These are phyloP conservation scores for Eueides isabella DNA, from an alignment of 1,140 invertebrate genomes.

Conservation along the genomic window DNA sequence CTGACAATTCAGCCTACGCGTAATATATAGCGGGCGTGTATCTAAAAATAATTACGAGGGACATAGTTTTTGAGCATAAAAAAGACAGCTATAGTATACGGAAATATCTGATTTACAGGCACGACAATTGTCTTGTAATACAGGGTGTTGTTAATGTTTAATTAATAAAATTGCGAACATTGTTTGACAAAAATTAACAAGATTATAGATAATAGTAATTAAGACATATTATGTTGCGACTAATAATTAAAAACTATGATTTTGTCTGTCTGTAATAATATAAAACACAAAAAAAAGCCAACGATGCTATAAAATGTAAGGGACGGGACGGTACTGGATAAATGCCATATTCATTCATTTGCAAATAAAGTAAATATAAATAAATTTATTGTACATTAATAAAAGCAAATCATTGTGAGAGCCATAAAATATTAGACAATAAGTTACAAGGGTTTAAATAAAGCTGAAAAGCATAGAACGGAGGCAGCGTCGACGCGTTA, in stretches of 20 bases:
- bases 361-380: constrained; percentile 33
- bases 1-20: constrained; percentile 76
- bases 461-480: constrained; percentile 61
- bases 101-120: constrained; percentile 75
- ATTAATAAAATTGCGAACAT: background rate
- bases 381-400: constrained; percentile 64
- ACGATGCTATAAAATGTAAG: background rate
- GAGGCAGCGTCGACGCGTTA: constrained; percentile 62
- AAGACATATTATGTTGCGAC: too few relatives aligned
- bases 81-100: constrained; percentile 70
- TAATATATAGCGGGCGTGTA: constrained; percentile 79
- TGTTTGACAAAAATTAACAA: too few relatives aligned
- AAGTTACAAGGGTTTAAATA: constrained; percentile 49
- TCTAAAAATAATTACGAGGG: constrained; percentile 81
- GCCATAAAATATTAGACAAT: constrained; percentile 55
- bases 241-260: too few relatives aligned
- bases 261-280: too few relatives aligned
- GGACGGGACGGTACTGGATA: background rate
- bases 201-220: too few relatives aligned
- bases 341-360: constrained; percentile 13
- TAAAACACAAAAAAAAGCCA: too few relatives aligned
- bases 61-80: constrained; percentile 81
- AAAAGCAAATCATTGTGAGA: constrained; percentile 58
- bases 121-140: constrained; percentile 31
- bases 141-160: background rate